These are phyloP conservation scores for Agriopis marginaria DNA, from an alignment of 2,888 invertebrate species.

Conservation along the genomic window DNA sequence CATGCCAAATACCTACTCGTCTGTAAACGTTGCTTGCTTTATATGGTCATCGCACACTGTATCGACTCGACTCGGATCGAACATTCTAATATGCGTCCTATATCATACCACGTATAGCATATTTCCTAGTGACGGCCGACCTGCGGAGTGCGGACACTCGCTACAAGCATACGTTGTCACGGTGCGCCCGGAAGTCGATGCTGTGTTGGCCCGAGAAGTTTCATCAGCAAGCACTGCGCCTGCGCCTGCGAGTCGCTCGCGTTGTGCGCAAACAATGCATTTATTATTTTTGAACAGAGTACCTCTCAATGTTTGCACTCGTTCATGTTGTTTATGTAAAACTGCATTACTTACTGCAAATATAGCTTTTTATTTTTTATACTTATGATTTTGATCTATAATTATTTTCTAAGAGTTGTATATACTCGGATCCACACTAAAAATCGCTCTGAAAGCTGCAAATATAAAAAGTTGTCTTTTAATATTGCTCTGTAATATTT, in stretches of 20 bases:
- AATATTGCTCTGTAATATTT: no score
- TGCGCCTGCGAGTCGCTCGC: background rate
- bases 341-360: conserved; percentile 20
- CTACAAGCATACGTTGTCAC: no score
- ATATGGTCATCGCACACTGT: background rate
- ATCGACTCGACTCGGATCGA: no score
- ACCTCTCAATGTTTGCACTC: conserved; percentile 42
- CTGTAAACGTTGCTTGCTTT: conserved; percentile 19
- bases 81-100: background rate
- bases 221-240: no score
- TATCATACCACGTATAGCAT: no score
- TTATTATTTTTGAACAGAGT: conserved; percentile 42
- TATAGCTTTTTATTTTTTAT: conserved; percentile 21
- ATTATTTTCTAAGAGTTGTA: background rate
- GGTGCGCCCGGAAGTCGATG: no score
- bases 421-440: no score
- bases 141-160: no score
- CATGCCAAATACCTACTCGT: conserved; percentile 18
- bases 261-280: conserved; percentile 49
- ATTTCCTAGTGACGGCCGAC: no score
- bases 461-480: no score
- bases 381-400: conserved; percentile 22
- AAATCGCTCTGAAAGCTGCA: background rate
- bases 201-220: no score
- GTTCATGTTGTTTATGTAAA: conserved; percentile 28